Evolutionary conservation across 2,113 vertebrate species (phyloP).

Genomic region (Toxotes jaculatrix): DNA sequence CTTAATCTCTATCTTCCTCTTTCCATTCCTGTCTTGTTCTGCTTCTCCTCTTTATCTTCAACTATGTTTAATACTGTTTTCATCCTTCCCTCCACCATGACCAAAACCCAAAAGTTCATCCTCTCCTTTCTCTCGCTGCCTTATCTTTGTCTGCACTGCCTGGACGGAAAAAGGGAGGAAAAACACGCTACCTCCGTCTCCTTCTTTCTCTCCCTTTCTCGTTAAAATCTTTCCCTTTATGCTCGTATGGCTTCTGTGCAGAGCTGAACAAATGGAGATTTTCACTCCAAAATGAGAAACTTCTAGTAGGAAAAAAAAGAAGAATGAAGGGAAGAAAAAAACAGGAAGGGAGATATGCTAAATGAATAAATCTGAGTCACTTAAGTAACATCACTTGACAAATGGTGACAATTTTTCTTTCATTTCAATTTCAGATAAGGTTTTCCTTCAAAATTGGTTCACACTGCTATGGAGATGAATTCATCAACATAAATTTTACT

Average conservation of each 20-base stretch:
- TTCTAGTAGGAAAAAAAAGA: neutral
- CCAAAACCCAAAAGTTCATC: constrained; percentile 5
- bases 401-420: neutral
- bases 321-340: neutral
- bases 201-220: neutral
- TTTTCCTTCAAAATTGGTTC: neutral
- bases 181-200: neutral
- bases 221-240: neutral
- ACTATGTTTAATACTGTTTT: neutral
- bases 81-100: constrained; percentile 1
- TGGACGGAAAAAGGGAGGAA: neutral
- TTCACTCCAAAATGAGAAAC: neutral
- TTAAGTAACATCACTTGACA: neutral
- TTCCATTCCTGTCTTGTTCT: neutral
- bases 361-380: neutral
- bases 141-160: constrained; percentile 17
- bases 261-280: neutral
- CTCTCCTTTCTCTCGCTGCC: neutral
- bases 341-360: neutral
- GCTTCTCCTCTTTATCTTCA: constrained; percentile 9
- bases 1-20: neutral
- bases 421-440: neutral
- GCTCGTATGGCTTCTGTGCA: neutral
- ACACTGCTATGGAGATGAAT: neutral
- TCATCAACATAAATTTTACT: neutral